Base-by-base conservation (phyloP, 2,113 vertebrate genomes). In the Clarias gariepinus region DNA sequence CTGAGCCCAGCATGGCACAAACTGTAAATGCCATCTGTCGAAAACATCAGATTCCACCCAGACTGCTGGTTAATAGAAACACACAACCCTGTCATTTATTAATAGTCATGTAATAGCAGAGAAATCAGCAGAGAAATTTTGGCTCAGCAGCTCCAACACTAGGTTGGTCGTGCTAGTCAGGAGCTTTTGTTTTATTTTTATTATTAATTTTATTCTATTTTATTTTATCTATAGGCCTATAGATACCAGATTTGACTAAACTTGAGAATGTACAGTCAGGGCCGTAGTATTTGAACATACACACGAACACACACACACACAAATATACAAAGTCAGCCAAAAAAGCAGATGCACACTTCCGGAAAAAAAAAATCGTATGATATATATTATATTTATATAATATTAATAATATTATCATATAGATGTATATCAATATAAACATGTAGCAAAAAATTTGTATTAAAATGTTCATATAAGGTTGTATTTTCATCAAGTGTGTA, bases 21-120 rank as follows among this genome's bases (percentile, higher is more conserved):
- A 94, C 93, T 93, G 96, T 97, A 97, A 96, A 95, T 96, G 96
- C 97, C 98, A 98, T 98, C 98, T 99, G 98, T 98, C 97, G 96
- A 96, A 60, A 96, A 96, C 96, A 95, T 96, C 96, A 95, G 92
- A 89, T 81, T 16, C 0, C 41, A 68, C 84, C 86, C 47, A 85
- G 87, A 87, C 61, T 83, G 71, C 69, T 78, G 81, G 86, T 87
- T 81, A 83, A 66, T 61, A 58, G 25, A 87, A 60, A 73, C 55
- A 21, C 84, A 91, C 84, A 78, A 74, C 61, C 30, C 25, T 47
- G 23, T 21, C 8, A 58, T 79, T 79, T 79, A 30, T 57, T 57
- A 79, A 57, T 55, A 55, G 53, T 79, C 76, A 57, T 19, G 8
- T 57, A 30, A 79, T n/a, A 58, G 9, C 76, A 78, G 76, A 55